Conservation (phyloP, 2,113 vertebrate genomes). For the Indri indri region DNA sequence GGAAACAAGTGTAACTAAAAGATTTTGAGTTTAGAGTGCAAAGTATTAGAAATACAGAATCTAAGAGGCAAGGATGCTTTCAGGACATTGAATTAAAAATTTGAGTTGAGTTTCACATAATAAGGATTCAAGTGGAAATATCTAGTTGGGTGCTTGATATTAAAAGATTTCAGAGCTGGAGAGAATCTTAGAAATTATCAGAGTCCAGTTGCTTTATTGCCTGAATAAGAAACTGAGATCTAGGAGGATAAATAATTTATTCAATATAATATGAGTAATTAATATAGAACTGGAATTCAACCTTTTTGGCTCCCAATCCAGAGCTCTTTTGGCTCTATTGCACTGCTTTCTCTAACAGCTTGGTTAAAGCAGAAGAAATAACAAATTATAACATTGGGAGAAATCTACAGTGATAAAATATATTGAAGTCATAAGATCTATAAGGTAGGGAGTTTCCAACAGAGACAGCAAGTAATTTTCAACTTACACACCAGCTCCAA, state of each 20-base stretch:
- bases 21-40: not conserved
- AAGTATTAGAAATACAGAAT: not conserved
- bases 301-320: not conserved
- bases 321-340: not conserved
- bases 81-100: not conserved
- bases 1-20: not conserved
- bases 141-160: not conserved
- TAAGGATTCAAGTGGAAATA: not conserved
- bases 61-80: not conserved
- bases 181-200: not conserved
- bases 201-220: not conserved
- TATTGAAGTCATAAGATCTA: not conserved
- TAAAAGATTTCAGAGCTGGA: not conserved
- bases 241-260: not conserved
- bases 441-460: not conserved
- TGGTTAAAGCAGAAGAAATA: not conserved
- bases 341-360: not conserved
- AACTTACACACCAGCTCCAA: not conserved
- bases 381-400: not conserved
- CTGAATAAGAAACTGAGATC: not conserved
- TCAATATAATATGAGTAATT: not conserved
- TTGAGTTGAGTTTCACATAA: not conserved
- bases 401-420: not conserved
- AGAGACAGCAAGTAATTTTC: not conserved
- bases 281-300: not conserved